Conservation (phyloP, 2,888 invertebrate genomes). For the Rambutsinella grinnellia region DNA sequence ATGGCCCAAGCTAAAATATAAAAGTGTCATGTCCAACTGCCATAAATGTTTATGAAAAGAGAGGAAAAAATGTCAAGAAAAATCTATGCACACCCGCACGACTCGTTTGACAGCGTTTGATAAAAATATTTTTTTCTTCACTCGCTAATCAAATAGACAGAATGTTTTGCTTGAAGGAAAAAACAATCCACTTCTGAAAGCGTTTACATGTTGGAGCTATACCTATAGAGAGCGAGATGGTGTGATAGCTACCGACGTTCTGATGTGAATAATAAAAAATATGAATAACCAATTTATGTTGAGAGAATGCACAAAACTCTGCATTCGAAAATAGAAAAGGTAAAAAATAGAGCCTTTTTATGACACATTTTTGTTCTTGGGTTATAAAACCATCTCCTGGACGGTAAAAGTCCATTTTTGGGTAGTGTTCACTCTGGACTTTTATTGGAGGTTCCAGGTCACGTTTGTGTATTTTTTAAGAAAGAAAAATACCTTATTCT, state of each 20-base stretch:
- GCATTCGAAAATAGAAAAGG: no score
- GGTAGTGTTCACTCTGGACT: constrained; percentile 8
- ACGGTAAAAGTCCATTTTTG: constrained; percentile 12
- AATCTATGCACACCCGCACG: constrained; percentile 7
- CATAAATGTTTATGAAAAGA: constrained; percentile 54
- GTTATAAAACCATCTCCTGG: constrained; percentile 34
- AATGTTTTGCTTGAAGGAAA: no score
- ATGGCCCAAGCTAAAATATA: constrained; percentile 43
- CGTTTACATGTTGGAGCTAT: no score
- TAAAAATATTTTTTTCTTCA: no score
- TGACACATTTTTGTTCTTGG: constrained; percentile 14
- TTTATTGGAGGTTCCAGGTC: background rate
- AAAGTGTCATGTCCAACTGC: constrained; percentile 61
- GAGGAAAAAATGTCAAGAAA: constrained; percentile 22
- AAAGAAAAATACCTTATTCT: constrained; percentile 13
- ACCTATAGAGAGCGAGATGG: no score
- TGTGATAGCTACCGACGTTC: no score
- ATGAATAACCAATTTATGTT: no score
- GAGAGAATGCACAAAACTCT: no score
- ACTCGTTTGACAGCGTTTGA: constrained; percentile 34
- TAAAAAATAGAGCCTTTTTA: constrained; percentile 14
- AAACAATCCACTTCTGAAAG: no score
- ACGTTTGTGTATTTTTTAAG: background rate
- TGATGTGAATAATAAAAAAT: no score
- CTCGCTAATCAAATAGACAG: no score